Evolutionary conservation across 2,113 vertebrate species (phyloP).

Genomic region (Phaethornis superciliosus): DNA sequence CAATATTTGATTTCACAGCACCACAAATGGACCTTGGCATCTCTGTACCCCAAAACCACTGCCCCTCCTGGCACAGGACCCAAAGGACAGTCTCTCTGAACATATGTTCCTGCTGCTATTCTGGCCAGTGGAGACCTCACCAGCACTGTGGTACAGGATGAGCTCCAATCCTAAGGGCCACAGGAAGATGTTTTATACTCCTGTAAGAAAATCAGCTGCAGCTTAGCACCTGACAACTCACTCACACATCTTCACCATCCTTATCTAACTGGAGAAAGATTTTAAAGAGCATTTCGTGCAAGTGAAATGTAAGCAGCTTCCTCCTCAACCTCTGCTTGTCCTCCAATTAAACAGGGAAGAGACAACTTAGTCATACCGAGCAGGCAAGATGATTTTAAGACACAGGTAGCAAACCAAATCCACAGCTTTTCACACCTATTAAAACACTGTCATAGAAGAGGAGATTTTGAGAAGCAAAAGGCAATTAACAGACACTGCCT

Average conservation of each 20-base stretch:
- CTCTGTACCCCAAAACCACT: neutral
- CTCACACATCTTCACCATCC: neutral
- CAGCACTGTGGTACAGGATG: accelerated
- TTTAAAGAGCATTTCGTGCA: neutral
- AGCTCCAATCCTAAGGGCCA: neutral
- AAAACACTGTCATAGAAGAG: neutral
- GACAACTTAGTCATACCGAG: neutral
- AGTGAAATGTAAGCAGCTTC: neutral
- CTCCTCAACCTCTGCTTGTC: neutral
- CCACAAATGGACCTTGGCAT: neutral
- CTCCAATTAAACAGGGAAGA: neutral
- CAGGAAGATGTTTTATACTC: neutral
- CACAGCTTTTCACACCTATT: constrained; percentile 46
- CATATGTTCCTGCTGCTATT: accelerated
- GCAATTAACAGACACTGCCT: constrained; percentile 42
- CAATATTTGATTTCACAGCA: neutral
- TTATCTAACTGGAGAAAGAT: neutral
- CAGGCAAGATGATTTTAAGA: neutral
- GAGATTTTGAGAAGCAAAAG: neutral
- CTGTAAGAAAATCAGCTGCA: neutral
- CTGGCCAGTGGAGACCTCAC: neutral
- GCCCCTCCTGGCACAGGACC: neutral
- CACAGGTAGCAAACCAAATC: constrained; percentile 29
- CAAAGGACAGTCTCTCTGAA: neutral
- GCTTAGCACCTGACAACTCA: neutral